Evolutionary conservation across 2,888 invertebrate genomes (phyloP).

Genomic region (Diaprepes abbreviatus): DNA sequence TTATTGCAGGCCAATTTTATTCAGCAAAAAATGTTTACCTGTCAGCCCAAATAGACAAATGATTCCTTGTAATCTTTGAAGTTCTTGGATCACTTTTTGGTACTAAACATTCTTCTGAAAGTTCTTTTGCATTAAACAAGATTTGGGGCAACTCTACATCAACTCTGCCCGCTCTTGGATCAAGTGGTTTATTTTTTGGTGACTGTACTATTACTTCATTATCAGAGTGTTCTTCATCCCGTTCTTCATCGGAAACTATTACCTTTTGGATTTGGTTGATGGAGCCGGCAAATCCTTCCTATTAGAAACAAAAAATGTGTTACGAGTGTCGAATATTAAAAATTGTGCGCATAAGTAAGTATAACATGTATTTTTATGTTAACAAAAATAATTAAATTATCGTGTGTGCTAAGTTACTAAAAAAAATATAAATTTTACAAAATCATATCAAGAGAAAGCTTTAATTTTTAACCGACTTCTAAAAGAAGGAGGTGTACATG

Average conservation of each 20-base stretch:
- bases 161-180: constrained; percentile 87
- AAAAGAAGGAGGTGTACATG: no score
- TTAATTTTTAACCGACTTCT: no score
- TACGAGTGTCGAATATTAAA: no score
- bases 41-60: constrained; percentile 69
- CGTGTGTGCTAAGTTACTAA: no score
- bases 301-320: no score
- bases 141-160: constrained; percentile 80
- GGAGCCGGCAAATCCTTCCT: constrained; percentile 82
- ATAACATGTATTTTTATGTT: no score
- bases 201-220: constrained; percentile 52
- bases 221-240: constrained; percentile 52
- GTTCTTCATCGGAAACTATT: constrained; percentile 62
- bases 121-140: constrained; percentile 73
- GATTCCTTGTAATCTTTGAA: constrained; percentile 72
- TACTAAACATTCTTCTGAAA: constrained; percentile 71
- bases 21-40: constrained; percentile 69
- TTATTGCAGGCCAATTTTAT: no score
- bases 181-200: constrained; percentile 66
- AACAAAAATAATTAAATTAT: no score
- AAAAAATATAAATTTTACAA: no score
- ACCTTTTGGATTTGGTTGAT: constrained; percentile 75
- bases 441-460: no score
- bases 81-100: constrained; percentile 69
- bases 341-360: no score